phyloP scores from a whole-genome alignment of 2,888 invertebrate genomes.

The Lasioglossum calceatum region DNA sequence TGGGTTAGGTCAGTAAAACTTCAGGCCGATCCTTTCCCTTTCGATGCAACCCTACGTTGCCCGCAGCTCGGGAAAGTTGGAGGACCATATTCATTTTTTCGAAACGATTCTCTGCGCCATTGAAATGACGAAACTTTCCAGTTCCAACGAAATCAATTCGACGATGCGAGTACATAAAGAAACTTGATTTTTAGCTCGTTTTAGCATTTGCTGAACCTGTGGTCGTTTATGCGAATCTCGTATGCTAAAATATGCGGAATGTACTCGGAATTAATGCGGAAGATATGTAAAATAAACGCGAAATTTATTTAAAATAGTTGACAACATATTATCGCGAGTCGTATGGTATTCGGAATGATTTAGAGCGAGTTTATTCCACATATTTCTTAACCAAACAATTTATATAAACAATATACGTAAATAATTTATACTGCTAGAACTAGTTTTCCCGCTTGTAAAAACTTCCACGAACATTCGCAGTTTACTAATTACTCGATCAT shows the following conservation, averaged over 20 bases:
- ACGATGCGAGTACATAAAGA: not conserved
- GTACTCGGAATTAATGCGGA: not conserved
- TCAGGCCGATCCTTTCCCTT: constrained; percentile 25
- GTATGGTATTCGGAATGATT: not conserved
- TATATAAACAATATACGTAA: too few relatives aligned
- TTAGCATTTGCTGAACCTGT: not conserved
- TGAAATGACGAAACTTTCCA: not conserved
- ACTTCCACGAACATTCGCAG: not conserved
- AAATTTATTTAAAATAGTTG: not conserved
- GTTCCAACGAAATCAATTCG: not conserved
- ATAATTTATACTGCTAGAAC: too few relatives aligned
- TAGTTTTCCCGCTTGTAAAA: not conserved
- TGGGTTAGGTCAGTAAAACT: constrained; percentile 15
- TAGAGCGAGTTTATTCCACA: not conserved
- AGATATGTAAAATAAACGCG: not conserved
- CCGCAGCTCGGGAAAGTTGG: not conserved
- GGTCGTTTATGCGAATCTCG: not conserved
- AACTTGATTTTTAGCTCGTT: not conserved
- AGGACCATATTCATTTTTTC: not conserved
- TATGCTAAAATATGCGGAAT: constrained; percentile 2
- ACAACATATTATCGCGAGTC: not conserved
- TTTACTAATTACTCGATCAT: not conserved
- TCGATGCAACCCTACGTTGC: constrained; percentile 21
- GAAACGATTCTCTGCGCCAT: not conserved
- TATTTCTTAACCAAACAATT: too few relatives aligned